Percentiles rank a stretch among this genome's conserved stretches.
Evolutionary conservation across 2,888 invertebrate genomes (phyloP).

Genomic region (Poecilobothrus nobilitatus): DNA sequence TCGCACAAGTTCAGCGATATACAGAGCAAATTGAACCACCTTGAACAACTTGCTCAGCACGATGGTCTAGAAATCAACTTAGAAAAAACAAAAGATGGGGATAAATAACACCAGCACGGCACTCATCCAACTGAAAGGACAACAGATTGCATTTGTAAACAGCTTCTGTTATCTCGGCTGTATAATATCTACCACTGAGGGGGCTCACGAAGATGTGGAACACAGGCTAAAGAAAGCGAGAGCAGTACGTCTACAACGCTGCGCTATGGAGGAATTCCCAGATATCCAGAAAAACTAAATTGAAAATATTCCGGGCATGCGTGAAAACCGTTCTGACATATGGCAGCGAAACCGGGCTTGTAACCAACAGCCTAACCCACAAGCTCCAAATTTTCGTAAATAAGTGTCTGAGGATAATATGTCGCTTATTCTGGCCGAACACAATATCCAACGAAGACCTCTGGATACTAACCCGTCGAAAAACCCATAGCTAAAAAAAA

Average conservation of each 20-base stretch:
- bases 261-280: neutral
- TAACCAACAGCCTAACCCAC: neutral
- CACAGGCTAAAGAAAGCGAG: neutral
- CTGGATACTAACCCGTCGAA: no score
- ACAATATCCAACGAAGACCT: no score
- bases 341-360: neutral
- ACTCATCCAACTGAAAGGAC: neutral
- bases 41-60: neutral
- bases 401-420: no score
- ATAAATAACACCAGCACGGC: neutral
- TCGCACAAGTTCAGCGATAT: conserved; percentile 11
- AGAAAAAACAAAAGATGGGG: conserved; percentile 12
- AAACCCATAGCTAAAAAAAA: no score
- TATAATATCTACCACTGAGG: neutral
- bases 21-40: conserved; percentile 9
- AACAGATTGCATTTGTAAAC: neutral
- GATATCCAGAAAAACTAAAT: neutral
- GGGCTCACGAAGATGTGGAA: no score
- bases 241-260: neutral
- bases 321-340: neutral
- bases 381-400: no score
- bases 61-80: conserved; percentile 12
- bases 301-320: neutral
- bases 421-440: no score
- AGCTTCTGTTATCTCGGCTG: neutral